Base-by-base conservation (phyloP, 1,140 invertebrate genomes). In the Halyomorpha halys region DNA sequence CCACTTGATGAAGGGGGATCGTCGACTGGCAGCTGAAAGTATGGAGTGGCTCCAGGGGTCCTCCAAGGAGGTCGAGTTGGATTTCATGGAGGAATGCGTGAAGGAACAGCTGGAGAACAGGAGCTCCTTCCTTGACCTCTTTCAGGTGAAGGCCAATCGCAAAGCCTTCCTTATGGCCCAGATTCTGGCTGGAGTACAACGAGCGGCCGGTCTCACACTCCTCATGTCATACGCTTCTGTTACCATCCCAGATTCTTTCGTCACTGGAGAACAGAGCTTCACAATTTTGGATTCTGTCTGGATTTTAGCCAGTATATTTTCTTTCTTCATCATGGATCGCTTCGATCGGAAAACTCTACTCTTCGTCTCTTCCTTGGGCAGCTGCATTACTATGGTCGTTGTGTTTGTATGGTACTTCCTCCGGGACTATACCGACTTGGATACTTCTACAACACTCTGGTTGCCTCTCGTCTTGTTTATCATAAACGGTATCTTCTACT, bases 191-290 rank as follows among this genome's bases (percentile, higher is more conserved):
- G 76, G 83, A 5, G 84, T 86, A n/a, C 86, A 90, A 72, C 85
- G 90, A 69, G 77, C 88, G 15, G 86, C 82, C 60, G 86, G 88
- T 2, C 82, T 88, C 19, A 86, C 86, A 61, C 83, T 84, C 0
- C 78, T 91, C 15, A 81, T 84, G 67, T 83, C 86, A 23, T 90
- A 90, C 69, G 80, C 84, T 18, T 83, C 88, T 62, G 81, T 82
- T 44, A 89, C 91, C 68, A 82, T 91, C 64, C 79, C 80, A 15
- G 76, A 78, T 16, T 65, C 61, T 2, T 56, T 44, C 0, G 9
- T 65, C 0, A 61, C 66, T 16, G 59, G 66, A 0, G 25, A 60
- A 21, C 47, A 66, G 23, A 44, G 61, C 16, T 23, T 49, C 27
- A 66, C 61, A 8, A 30, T 62, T 45, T 59, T 64, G 9, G 67